phyloP scores from a whole-genome alignment of 2,888 invertebrate genomes.

The Scaptomyza flava region DNA sequence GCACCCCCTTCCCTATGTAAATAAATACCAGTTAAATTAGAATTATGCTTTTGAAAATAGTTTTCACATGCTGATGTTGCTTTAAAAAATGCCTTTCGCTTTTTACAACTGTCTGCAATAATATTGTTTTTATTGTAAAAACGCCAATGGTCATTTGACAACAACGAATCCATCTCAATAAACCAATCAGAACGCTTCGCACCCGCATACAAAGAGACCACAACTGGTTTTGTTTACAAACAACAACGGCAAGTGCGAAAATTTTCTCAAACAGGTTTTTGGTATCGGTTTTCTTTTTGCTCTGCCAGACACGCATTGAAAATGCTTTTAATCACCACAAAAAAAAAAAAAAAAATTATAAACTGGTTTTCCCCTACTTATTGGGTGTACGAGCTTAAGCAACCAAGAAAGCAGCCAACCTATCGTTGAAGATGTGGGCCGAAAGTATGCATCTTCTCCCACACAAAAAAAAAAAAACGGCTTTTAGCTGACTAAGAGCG shows the following conservation, averaged over 20 bases:
- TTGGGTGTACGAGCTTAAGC: neutral
- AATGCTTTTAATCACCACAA: constrained; percentile 22
- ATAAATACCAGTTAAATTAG: constrained; percentile 7
- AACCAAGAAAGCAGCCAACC: constrained; percentile 20
- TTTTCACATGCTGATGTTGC: constrained; percentile 1
- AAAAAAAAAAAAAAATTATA: constrained; percentile 4
- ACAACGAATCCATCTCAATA: neutral
- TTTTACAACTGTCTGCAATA: constrained; percentile 12
- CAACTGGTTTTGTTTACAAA: constrained; percentile 77
- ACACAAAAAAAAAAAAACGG: neutral
- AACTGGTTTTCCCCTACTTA: constrained; percentile 51
- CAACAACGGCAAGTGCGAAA: constrained; percentile 65
- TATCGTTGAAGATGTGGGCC: constrained; percentile 20
- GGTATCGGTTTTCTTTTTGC: constrained; percentile 28
- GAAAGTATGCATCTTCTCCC: constrained; percentile 10
- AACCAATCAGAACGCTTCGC: constrained; percentile 9
- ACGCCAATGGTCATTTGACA: neutral
- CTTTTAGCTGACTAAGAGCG: constrained; percentile 59
- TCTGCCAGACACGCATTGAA: constrained; percentile 25
- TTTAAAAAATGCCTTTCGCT: neutral
- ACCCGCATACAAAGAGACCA: constrained; percentile 32
- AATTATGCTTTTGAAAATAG: neutral
- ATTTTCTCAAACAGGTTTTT: constrained; percentile 41
- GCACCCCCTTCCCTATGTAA: neutral
- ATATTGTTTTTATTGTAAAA: neutral